Percentiles rank a stretch among this genome's conserved stretches.
Evolutionary conservation across 2,113 vertebrate genomes (phyloP).

Genomic region (Vidua macroura): DNA sequence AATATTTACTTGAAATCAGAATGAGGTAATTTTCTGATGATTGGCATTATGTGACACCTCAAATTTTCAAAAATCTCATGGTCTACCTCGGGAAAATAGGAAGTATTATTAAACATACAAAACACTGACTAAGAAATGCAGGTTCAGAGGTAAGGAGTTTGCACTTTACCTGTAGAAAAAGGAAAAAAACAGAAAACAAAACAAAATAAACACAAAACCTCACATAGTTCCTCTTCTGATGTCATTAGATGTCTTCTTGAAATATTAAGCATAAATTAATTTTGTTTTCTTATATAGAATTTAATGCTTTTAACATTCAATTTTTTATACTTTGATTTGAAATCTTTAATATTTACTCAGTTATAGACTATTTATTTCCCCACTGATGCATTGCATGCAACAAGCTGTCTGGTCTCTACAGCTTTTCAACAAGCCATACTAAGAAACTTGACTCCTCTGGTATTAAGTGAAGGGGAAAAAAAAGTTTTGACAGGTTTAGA

Average conservation of each 20-base stretch:
- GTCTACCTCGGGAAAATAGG: background rate
- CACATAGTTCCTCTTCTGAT: background rate
- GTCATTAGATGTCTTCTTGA: background rate
- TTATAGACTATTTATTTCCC: background rate
- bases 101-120: background rate
- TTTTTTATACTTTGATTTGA: background rate
- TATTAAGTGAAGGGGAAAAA: background rate
- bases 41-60: background rate
- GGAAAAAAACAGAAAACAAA: rapidly evolving
- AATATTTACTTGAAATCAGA: background rate
- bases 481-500: conserved; percentile 36
- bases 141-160: background rate
- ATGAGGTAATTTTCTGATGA: background rate
- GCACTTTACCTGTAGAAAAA: background rate
- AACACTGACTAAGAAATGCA: background rate
- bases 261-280: background rate
- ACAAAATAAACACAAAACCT: background rate
- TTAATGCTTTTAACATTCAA: background rate
- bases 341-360: background rate
- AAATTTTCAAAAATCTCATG: background rate
- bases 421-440: background rate
- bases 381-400: background rate
- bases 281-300: background rate
- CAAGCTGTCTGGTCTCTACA: background rate
- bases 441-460: background rate